These are phyloP conservation scores for Hexactinellida sp. DNA, from an alignment of 37 sponge, comb jelly and placozoan species.

Conservation along the genomic window DNA sequence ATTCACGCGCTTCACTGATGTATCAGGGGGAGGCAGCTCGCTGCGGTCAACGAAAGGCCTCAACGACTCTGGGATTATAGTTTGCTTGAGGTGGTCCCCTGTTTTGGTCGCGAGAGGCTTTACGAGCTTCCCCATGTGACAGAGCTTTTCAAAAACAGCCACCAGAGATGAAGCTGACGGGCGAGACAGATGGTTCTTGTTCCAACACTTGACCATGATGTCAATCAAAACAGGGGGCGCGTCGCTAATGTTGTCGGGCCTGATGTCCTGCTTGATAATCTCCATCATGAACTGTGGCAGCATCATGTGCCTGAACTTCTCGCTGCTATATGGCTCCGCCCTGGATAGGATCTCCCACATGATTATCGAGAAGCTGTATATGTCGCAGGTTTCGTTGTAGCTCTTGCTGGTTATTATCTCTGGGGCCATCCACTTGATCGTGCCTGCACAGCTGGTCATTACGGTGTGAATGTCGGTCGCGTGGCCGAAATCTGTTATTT, in stretches of 20 bases:
- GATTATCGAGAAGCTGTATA: conserved; percentile 24
- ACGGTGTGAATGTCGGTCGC: conserved; percentile 21
- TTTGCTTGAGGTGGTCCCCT: background rate
- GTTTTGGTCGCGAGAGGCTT: background rate
- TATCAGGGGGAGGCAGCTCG: background rate
- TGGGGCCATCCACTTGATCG: conserved; percentile 29
- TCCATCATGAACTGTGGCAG: background rate
- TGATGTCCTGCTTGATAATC: background rate
- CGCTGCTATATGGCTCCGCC: conserved; percentile 12
- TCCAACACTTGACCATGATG: background rate
- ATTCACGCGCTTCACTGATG: background rate
- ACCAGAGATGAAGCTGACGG: background rate
- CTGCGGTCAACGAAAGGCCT: background rate
- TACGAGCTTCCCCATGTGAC: background rate
- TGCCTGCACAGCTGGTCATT: conserved; percentile 25
- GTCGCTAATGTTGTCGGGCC: background rate
- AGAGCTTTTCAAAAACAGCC: background rate
- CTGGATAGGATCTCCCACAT: conserved; percentile 27
- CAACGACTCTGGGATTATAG: background rate
- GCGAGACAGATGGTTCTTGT: background rate
- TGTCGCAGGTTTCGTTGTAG: conserved; percentile 26
- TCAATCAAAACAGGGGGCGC: background rate
- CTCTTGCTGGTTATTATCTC: background rate
- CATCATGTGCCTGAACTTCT: background rate
- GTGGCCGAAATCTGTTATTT: conserved; percentile 22